Conservation (phyloP, 2,888 invertebrate genomes). For the Odontocerum albicorne region DNA sequence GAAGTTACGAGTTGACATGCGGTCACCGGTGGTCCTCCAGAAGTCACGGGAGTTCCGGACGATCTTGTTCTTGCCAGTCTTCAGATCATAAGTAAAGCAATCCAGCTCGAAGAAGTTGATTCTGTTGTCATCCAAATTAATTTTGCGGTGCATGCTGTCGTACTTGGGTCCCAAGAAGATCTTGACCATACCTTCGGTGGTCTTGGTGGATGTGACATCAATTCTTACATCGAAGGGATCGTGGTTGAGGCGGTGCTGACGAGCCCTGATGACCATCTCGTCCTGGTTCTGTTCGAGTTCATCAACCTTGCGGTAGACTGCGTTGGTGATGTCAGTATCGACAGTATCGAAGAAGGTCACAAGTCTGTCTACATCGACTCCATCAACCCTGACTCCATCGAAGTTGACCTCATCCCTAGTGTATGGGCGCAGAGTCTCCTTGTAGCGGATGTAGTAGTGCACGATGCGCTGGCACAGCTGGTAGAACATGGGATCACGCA, state of each 20-base stretch:
- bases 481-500: slow-evolving; percentile 76
- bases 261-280: slow-evolving; percentile 49
- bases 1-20: slow-evolving; percentile 49
- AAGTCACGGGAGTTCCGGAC: slow-evolving; percentile 69
- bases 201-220: slow-evolving; percentile 59
- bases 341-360: slow-evolving; percentile 71
- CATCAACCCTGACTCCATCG: slow-evolving; percentile 66
- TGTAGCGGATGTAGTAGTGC: slow-evolving; percentile 60
- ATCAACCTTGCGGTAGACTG: slow-evolving; percentile 52
- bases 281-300: slow-evolving; percentile 54
- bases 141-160: slow-evolving; percentile 58
- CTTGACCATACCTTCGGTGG: slow-evolving; percentile 62
- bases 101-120: slow-evolving; percentile 29
- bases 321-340: slow-evolving; percentile 66
- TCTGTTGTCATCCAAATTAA: slow-evolving; percentile 44
- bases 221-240: slow-evolving; percentile 62
- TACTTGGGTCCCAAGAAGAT: slow-evolving; percentile 72
- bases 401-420: slow-evolving; percentile 61
- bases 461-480: slow-evolving; percentile 65
- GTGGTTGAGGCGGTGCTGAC: slow-evolving; percentile 66
- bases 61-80: slow-evolving; percentile 66
- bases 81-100: slow-evolving; percentile 60
- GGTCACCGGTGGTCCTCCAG: slow-evolving; percentile 63
- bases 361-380: slow-evolving; percentile 64
- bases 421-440: slow-evolving; percentile 63